Conservation (phyloP, 2,888 invertebrate species). For the Luperina nickerlii region DNA sequence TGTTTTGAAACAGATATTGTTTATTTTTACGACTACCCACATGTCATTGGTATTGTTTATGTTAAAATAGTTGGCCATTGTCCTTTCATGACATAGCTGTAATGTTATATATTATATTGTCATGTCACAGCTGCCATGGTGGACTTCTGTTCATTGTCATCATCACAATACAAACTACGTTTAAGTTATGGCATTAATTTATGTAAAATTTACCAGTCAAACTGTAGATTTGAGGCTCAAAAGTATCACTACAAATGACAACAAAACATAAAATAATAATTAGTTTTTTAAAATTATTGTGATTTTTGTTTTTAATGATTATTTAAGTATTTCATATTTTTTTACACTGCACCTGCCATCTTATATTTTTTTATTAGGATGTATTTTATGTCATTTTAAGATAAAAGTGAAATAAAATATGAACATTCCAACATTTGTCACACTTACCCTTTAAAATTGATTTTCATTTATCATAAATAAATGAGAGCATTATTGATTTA, state of each 20-base stretch:
- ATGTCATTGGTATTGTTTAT: conserved; percentile 35
- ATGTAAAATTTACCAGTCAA: conserved; percentile 22
- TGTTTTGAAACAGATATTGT: conserved; percentile 48
- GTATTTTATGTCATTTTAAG: conserved; percentile 56
- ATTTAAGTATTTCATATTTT: conserved; percentile 26
- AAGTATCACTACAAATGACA: conserved; percentile 21
- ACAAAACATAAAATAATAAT: conserved; percentile 24
- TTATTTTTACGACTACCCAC: conserved; percentile 37
- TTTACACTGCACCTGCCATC: conserved; percentile 35
- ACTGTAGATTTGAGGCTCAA: conserved; percentile 49
- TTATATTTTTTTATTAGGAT: conserved; percentile 15
- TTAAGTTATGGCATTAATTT: conserved; percentile 10
- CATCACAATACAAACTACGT: conserved; percentile 57
- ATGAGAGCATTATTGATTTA: conserved; percentile 53
- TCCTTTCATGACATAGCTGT: conserved; percentile 34
- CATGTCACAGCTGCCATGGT: conserved; percentile 20
- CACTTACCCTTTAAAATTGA: conserved; percentile 13
- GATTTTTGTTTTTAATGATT: conserved; percentile 23
- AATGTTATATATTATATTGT: conserved; percentile 34
- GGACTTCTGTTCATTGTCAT: conserved; percentile 26
- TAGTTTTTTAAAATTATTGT: conserved; percentile 42
- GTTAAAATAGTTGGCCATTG: conserved; percentile 49
- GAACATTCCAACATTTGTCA: conserved; percentile 56
- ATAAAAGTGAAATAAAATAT: conserved; percentile 61
- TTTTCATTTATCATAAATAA: conserved; percentile 28